phyloP scores from a whole-genome alignment of 2,888 invertebrate species.

The Rhorus exstirpatorius region DNA sequence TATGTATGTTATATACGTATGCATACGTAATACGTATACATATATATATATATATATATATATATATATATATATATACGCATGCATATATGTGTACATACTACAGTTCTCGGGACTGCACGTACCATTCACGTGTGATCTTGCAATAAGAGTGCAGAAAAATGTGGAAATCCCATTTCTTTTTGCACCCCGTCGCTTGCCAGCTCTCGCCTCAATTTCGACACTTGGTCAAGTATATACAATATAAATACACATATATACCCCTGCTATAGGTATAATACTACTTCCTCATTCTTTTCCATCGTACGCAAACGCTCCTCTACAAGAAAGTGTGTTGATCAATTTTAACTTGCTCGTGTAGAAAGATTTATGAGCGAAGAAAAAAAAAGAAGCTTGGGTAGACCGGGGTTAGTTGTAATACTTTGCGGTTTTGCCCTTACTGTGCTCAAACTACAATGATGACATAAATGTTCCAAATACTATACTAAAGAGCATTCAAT shows the following conservation, averaged over 20 bases:
- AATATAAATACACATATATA: too few relatives aligned
- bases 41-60: neutral
- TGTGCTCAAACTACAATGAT: too few relatives aligned
- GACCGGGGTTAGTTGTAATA: too few relatives aligned
- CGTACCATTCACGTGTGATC: conserved; percentile 48
- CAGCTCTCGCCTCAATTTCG: conserved; percentile 48
- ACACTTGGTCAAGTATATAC: conserved; percentile 31
- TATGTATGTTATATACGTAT: too few relatives aligned
- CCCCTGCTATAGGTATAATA: neutral
- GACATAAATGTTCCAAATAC: too few relatives aligned
- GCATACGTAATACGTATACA: neutral
- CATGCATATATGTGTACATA: neutral
- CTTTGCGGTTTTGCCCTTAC: too few relatives aligned
- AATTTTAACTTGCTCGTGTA: neutral
- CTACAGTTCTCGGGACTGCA: conserved; percentile 11
- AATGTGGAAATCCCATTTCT: conserved; percentile 65
- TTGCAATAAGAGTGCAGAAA: conserved; percentile 51
- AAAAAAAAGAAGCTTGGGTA: too few relatives aligned
- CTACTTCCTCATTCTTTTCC: conserved; percentile 41
- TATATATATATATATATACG: neutral
- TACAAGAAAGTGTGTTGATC: too few relatives aligned
- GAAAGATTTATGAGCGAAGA: neutral
- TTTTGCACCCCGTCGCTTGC: conserved; percentile 27
- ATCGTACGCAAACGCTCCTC: neutral
- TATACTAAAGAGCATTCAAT: too few relatives aligned